Base-by-base conservation (phyloP, 2,797 vertebrate genomes). In the Pipistrellus kuhlii region DNA sequence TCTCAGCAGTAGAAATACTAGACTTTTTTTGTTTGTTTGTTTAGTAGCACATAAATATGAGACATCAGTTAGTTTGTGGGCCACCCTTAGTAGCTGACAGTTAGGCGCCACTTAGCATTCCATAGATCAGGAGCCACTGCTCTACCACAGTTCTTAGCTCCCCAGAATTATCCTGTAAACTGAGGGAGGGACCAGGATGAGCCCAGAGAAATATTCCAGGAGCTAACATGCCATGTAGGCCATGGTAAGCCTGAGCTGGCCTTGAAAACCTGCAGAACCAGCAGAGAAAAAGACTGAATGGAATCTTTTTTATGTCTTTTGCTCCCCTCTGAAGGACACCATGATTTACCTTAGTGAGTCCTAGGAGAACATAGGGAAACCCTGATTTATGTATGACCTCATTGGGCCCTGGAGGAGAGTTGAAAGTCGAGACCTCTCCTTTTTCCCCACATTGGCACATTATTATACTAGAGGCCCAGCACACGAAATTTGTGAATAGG, bases 241-340 rank as follows among this genome's bases (percentile, higher is more conserved):
- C 41, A 57, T 88, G 89, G 21, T 59, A 83, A 77, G 44, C 53
- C 85, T 38, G 35, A 64, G 44, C 38, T 69, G 53, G 12, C 44
- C 64, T 64, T 78, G 62, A 83, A 91, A 84, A 71, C 77, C 35
- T 69, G 62, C 14, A 92, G 84, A 81, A 53, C 32, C 71, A 71
- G 25, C 78, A 72, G 78, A 57, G 30, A 77, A 48, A 38, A 17
- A 62, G 25, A 30, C 32, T 46, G 30, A 92, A n/a, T 77, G 14
- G 46, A 88, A 71, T 87, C 8, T 27, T 85, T 64, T 78, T 64
- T 71, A 76, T 20, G 21, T 84, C 72, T 64, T 94, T 72, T 78
- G 64, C 46, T 76, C 77, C 7, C 8, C 4, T 72, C 14, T 78
- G 35, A 46, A n/a, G 30, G 41, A 83, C n/a, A 72, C 46, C 38